phyloP scores from a whole-genome alignment of 1,140 invertebrate species.

The Drosophila truncata region DNA sequence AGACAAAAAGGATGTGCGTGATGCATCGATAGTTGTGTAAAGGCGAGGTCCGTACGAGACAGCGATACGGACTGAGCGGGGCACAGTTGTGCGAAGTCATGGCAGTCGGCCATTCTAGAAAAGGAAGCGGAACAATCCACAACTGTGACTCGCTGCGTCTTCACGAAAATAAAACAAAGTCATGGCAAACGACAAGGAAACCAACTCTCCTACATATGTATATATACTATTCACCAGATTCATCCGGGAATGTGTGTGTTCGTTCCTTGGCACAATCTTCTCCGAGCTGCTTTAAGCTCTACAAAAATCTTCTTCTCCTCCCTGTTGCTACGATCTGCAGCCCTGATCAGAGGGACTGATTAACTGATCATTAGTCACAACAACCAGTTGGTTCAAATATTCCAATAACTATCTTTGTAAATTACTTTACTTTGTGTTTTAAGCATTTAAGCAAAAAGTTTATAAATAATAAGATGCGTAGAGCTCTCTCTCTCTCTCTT shows the following conservation, averaged over 20 bases:
- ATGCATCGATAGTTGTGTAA: too few species aligned
- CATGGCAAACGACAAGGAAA: too few species aligned
- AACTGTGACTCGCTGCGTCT: too few species aligned
- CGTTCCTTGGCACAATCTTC: constrained; percentile 31
- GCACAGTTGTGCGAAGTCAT: too few species aligned
- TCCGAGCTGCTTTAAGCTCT: not conserved
- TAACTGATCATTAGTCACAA: constrained; percentile 27
- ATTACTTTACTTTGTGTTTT: constrained; percentile 17
- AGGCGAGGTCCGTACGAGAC: too few species aligned
- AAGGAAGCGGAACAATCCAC: too few species aligned
- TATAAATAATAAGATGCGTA: not conserved
- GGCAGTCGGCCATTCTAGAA: too few species aligned
- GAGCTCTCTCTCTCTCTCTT: not conserved
- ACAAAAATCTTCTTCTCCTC: not conserved
- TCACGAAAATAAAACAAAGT: too few species aligned
- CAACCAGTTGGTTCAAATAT: constrained; percentile 29
- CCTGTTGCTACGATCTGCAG: not conserved
- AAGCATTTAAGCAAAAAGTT: not conserved
- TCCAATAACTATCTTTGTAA: constrained; percentile 19
- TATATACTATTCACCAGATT: not conserved
- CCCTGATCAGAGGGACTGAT: constrained; percentile 2
- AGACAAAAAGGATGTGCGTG: too few species aligned
- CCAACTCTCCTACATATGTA: too few species aligned
- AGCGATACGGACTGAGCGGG: too few species aligned
- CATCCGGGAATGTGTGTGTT: not conserved